Percentiles rank a stretch among this genome's conserved stretches.
Evolutionary conservation across 1,140 invertebrate species (phyloP).

Genomic region (Chionoecetes opilio): DNA sequence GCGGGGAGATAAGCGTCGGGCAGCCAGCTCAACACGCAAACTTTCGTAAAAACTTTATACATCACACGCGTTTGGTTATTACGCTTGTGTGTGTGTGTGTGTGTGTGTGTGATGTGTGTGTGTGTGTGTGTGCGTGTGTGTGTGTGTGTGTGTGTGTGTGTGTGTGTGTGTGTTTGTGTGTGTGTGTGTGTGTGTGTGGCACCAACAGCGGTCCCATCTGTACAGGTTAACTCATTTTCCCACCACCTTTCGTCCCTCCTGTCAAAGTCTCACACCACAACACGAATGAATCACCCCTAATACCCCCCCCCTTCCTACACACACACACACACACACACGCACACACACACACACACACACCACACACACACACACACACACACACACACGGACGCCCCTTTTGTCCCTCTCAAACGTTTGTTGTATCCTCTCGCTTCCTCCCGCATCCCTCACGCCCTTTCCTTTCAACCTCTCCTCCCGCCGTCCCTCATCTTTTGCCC

Average conservation of each 20-base stretch:
- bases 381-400: not conserved
- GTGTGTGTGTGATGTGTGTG: conserved; percentile 25
- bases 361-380: conserved; percentile 22
- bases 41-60: too few species aligned
- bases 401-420: not conserved
- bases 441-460: not conserved
- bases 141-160: conserved; percentile 27
- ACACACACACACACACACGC: not conserved
- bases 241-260: not conserved
- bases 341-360: conserved; percentile 18
- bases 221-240: not conserved
- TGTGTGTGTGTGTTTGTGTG: conserved; percentile 14
- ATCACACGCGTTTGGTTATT: not conserved
- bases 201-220: not conserved
- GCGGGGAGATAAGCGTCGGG: not conserved
- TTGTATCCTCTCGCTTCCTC: not conserved
- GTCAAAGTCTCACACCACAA: too few species aligned
- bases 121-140: not conserved
- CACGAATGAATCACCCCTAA: too few species aligned
- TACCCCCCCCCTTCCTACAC: not conserved
- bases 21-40: not conserved
- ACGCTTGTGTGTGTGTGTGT: not conserved
- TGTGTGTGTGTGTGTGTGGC: not conserved
- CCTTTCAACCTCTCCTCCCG: too few species aligned
- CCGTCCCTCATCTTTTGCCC: not conserved